phyloP scores from a whole-genome alignment of 2,113 vertebrate species.

The Beaufortia kweichowensis region DNA sequence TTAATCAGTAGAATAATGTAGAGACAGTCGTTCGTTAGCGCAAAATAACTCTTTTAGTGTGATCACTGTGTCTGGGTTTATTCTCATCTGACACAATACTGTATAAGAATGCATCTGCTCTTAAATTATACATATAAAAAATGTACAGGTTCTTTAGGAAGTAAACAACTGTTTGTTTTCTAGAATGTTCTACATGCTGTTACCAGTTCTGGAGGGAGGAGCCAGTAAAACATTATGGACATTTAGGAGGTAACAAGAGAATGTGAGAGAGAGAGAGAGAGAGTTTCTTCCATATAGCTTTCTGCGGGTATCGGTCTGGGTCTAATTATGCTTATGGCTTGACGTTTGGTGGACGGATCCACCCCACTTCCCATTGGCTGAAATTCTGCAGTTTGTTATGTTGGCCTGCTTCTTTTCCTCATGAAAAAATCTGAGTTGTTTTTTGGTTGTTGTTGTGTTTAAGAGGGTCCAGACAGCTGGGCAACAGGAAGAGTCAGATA shows the following conservation, averaged over 20 bases:
- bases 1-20: no score
- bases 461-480: background rate
- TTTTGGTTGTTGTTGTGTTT: conserved; percentile 10
- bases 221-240: background rate
- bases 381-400: conserved; percentile 34
- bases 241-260: conserved; percentile 21
- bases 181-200: no score
- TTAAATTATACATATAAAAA: no score
- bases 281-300: conserved; percentile 27
- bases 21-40: no score
- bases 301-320: conserved; percentile 55
- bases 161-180: background rate
- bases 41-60: no score
- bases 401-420: conserved; percentile 17
- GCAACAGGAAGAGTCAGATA: background rate
- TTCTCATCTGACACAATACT: no score
- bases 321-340: conserved; percentile 57
- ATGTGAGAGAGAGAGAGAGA: background rate
- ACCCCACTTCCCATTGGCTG: conserved; percentile 64
- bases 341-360: conserved; percentile 39
- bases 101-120: background rate
- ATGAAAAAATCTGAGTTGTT: background rate
- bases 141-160: background rate
- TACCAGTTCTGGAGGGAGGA: background rate
- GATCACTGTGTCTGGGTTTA: no score